Conservation (phyloP, 2,113 vertebrate genomes). For the Sardina pilchardus region DNA sequence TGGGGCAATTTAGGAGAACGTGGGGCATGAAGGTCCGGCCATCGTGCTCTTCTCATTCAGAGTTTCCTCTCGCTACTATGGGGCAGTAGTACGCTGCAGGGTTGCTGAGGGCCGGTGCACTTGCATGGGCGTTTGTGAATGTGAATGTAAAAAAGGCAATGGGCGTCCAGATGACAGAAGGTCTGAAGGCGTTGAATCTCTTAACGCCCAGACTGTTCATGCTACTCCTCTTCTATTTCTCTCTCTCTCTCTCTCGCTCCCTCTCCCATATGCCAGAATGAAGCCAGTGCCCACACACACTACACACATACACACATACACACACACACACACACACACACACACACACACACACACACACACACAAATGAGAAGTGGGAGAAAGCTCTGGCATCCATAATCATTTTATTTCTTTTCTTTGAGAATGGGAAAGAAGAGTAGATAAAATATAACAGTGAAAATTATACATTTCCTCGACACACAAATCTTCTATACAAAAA, state of each 20-base stretch:
- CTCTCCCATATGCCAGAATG: conserved; percentile 26
- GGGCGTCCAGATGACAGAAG: conserved; percentile 31
- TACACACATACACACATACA: not conserved
- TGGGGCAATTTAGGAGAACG: not conserved
- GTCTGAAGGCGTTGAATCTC: conserved; percentile 22
- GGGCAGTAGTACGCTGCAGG: not conserved
- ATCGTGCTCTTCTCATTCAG: not conserved
- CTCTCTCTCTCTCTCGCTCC: not conserved
- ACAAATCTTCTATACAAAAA: conserved; percentile 14
- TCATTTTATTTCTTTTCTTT: conserved; percentile 14
- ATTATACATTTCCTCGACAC: conserved; percentile 4
- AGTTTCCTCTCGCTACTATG: not conserved
- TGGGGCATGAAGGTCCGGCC: not conserved
- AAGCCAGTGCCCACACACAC: conserved; percentile 8
- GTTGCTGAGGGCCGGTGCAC: not conserved
- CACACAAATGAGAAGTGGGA: not conserved
- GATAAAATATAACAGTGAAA: conserved; percentile 12
- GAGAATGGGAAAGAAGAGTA: not conserved
- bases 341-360: not conserved
- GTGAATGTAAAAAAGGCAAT: not conserved
- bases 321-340: not conserved
- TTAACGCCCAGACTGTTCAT: not conserved
- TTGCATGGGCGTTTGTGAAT: not conserved
- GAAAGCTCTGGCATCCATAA: conserved; percentile 1
- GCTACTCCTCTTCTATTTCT: conserved; percentile 12